These are phyloP conservation scores for Planococcus citri DNA, from an alignment of 1,140 invertebrate species.

Conservation along the genomic window DNA sequence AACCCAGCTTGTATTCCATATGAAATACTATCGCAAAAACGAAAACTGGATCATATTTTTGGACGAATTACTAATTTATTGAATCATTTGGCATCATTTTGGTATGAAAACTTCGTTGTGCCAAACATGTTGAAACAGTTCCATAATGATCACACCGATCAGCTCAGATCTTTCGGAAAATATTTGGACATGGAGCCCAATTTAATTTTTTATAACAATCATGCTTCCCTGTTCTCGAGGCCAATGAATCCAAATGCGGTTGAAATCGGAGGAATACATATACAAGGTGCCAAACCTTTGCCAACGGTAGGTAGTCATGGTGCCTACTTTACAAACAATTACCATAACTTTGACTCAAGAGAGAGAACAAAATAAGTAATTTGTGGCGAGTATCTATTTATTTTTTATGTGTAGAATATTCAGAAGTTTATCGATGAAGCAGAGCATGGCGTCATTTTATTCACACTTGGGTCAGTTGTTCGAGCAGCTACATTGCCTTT, in stretches of 20 bases:
- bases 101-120: too few species aligned
- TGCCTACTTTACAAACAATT: too few species aligned
- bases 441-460: constrained; percentile 50
- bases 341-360: too few species aligned
- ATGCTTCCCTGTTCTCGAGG: not conserved
- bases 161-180: not conserved
- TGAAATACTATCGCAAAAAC: too few species aligned
- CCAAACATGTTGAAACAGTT: not conserved
- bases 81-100: too few species aligned
- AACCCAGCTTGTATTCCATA: too few species aligned
- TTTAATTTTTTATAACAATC: constrained; percentile 13
- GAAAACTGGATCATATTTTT: too few species aligned
- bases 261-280: constrained; percentile 16
- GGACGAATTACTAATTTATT: too few species aligned
- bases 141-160: not conserved
- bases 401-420: constrained; percentile 26
- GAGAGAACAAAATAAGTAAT: too few species aligned
- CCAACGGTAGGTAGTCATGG: not conserved
- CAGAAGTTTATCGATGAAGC: constrained; percentile 29
- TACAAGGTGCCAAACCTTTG: not conserved
- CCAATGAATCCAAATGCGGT: not conserved
- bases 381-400: too few species aligned
- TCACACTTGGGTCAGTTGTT: constrained; percentile 46
- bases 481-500: constrained; percentile 28
- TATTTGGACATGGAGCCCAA: not conserved